A percentile compares a stretch with the other conserved stretches of the same genome.
These are phyloP conservation scores for Gila robusta DNA, from an alignment of 2,797 vertebrate species.

Conservation along the genomic window DNA sequence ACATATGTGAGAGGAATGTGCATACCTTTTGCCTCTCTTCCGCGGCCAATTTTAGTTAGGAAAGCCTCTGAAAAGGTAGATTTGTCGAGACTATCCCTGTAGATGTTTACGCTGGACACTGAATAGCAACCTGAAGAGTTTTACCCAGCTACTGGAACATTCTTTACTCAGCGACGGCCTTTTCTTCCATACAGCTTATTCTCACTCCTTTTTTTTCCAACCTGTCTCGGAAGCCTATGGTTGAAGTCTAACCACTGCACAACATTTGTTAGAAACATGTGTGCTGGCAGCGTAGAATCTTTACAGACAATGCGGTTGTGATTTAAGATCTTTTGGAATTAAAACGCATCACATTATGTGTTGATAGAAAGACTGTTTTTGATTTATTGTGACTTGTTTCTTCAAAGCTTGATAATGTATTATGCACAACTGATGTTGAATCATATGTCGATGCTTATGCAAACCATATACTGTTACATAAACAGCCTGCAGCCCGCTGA, in stretches of 20 bases:
- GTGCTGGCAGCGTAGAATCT: conserved; percentile 11
- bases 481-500: conserved; percentile 5
- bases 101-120: conserved; percentile 15
- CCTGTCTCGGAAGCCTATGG: conserved; percentile 37
- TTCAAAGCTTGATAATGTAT: conserved; percentile 15
- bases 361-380: background rate
- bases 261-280: conserved; percentile 62
- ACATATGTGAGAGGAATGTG: conserved; percentile 34
- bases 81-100: conserved; percentile 27
- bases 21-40: conserved; percentile 49
- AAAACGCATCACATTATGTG: background rate
- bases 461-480: conserved; percentile 11
- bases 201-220: conserved; percentile 29
- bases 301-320: conserved; percentile 25
- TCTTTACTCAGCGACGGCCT: conserved; percentile 53
- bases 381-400: conserved; percentile 1
- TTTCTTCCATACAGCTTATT: conserved; percentile 50
- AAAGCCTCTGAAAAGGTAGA: conserved; percentile 15
- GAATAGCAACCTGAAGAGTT: conserved; percentile 46
- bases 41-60: background rate
- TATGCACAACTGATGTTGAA: conserved; percentile 1
- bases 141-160: conserved; percentile 52
- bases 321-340: background rate
- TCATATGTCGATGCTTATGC: conserved; percentile 19
- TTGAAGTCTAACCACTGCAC: conserved; percentile 35